Percentiles rank a stretch among this genome's conserved stretches.
Evolutionary conservation across 2,888 invertebrate genomes (phyloP).

Genomic region (Carpatolechia fugitivella): DNA sequence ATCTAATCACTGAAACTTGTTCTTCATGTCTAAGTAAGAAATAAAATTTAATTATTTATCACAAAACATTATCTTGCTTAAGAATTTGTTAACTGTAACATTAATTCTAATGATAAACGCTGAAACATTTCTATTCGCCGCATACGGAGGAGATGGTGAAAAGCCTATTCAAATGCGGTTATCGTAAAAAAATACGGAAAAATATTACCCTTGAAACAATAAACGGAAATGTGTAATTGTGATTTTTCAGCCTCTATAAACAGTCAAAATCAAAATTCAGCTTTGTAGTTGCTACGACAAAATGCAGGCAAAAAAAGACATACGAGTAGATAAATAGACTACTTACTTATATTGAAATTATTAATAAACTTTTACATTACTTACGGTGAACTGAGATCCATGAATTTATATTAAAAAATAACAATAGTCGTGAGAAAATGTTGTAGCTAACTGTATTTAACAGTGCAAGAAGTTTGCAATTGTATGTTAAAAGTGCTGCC

Average conservation of each 20-base stretch:
- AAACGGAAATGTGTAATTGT: conserved; percentile 59
- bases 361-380: too few relatives aligned
- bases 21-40: too few relatives aligned
- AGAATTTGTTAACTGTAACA: conserved; percentile 43
- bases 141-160: conserved; percentile 44
- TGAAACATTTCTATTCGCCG: conserved; percentile 45
- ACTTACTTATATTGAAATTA: too few relatives aligned
- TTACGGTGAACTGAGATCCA: too few relatives aligned
- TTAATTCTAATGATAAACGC: conserved; percentile 73
- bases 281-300: too few relatives aligned
- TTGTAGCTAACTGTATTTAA: conserved; percentile 49
- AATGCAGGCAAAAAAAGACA: too few relatives aligned
- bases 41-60: too few relatives aligned
- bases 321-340: too few relatives aligned
- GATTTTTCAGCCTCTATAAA: conserved; percentile 41
- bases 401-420: not conserved
- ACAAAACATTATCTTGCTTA: too few relatives aligned
- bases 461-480: conserved; percentile 47
- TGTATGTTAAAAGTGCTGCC: conserved; percentile 37
- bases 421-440: conserved; percentile 64
- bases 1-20: too few relatives aligned
- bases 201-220: conserved; percentile 52
- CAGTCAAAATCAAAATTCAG: too few relatives aligned
- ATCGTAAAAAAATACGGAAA: conserved; percentile 64
- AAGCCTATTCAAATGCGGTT: conserved; percentile 56